Base-by-base conservation (phyloP, 2,888 invertebrate genomes). In the Ormyrus pomaceus region DNA sequence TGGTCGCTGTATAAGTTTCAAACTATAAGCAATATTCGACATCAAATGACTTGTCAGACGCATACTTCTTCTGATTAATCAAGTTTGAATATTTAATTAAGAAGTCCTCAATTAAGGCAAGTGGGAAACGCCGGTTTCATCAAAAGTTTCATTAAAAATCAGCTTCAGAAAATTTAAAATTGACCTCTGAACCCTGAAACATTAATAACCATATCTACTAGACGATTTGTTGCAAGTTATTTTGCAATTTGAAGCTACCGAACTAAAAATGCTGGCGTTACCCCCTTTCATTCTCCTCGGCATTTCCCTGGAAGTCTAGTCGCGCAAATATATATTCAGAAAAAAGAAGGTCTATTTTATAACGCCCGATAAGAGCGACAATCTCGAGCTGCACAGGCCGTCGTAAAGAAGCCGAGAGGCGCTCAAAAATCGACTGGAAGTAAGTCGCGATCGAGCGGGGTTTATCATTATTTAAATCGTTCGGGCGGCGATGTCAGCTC, bases 391-490 rank as follows among this genome's bases (percentile, higher is more conserved):
- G 65, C 58, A 70, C 71, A 53, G 56, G 13, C 11, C 55, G 46
- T 68, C 77, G 66, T 79, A 80, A 80, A 80, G 76, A 80, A 80
- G 71, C 46, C 50, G 10, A 64, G 34, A 34, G 34, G 51, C 56
- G 73, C 66, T 76, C 79, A 75, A 82, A 77, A 82, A 79, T 82
- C 77, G 77, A 79, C 70, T 77, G 82, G 79, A 82, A 82, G 71
- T 82, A 82, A 82, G 13, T 10, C 64, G 50, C 53, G 6, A 6
- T 62, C 55, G 64, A 19, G 13, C 19, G 77, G 46, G 69, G 74
- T 79, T 82, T 82, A 79, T 79, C 82, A 81, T 81, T 81, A 82
- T 82, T 82, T 79, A 82, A 82, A 82, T 82, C 82, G 81, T 81
- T 77, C 70, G 66, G 77, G 74, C 75, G 80, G 65, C 72, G 75